Conservation (phyloP, 2,888 invertebrate genomes). For the Halictus ligatus region DNA sequence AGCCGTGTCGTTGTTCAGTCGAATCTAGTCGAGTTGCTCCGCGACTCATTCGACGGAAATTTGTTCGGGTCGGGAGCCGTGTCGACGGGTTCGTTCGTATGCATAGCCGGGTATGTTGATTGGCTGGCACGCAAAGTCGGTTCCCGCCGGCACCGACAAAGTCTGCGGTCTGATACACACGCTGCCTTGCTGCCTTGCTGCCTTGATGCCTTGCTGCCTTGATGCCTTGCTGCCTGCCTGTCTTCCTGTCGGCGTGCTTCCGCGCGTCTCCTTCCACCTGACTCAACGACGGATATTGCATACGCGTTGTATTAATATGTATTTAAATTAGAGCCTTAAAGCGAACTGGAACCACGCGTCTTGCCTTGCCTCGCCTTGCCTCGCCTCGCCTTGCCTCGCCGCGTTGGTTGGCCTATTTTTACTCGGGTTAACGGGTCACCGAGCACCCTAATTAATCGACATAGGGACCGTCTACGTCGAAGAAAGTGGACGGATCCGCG, state of each 20-base stretch:
- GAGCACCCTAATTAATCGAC: neutral
- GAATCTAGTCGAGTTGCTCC: conserved; percentile 28
- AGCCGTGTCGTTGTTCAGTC: conserved; percentile 1
- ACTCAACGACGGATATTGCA: conserved; percentile 62
- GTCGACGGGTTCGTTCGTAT: conserved; percentile 73
- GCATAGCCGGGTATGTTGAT: conserved; percentile 75
- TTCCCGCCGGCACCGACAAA: conserved; percentile 57
- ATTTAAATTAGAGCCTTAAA: conserved; percentile 80
- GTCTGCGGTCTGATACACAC: conserved; percentile 47
- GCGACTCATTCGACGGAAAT: conserved; percentile 61
- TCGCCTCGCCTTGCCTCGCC: neutral
- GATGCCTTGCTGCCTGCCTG: neutral
- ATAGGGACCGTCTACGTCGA: neutral
- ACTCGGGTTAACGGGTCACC: neutral
- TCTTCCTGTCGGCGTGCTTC: conserved; percentile 29
- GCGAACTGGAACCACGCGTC: conserved; percentile 73
- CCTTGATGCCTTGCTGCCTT: neutral
- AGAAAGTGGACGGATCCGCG: too few species aligned
- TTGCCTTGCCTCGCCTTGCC: conserved; percentile 7
- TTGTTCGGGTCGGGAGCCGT: conserved; percentile 61
- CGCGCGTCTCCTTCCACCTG: conserved; percentile 29
- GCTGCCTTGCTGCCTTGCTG: conserved; percentile 14
- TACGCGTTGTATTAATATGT: conserved; percentile 80
- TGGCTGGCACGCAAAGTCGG: conserved; percentile 74
- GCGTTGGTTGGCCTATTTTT: neutral